Evolutionary conservation across 2,797 vertebrate genomes (phyloP).

Genomic region (Ctenosaura bakeri): DNA sequence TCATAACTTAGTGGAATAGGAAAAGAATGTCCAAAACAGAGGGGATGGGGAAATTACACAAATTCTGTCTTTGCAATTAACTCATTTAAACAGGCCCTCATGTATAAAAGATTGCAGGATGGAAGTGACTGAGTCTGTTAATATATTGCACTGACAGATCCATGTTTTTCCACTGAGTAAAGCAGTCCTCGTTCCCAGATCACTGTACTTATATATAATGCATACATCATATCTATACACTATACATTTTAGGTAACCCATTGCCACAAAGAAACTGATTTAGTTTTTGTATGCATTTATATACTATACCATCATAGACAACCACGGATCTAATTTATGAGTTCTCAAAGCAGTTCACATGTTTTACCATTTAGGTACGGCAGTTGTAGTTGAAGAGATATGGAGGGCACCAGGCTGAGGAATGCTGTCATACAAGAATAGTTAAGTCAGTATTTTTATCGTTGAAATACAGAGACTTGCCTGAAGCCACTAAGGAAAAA

Average conservation of each 20-base stretch:
- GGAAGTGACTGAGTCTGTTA: background rate
- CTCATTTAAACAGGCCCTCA: background rate
- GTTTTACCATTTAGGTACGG: background rate
- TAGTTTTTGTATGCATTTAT: too few species aligned
- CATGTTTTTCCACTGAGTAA: background rate
- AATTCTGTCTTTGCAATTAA: background rate
- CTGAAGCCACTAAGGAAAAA: background rate
- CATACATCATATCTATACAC: background rate
- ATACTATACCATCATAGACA: background rate
- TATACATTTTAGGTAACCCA: background rate
- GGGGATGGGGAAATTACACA: background rate
- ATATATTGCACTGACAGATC: background rate
- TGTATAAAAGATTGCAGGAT: background rate
- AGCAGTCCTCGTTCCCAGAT: background rate
- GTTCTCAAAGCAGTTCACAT: background rate
- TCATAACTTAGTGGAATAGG: constrained; percentile 22
- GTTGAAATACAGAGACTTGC: background rate
- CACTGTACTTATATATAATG: background rate
- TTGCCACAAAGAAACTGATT: too few species aligned
- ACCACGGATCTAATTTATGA: background rate
- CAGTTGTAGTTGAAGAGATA: background rate
- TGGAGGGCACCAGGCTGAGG: background rate
- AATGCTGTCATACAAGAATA: background rate
- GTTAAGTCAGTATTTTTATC: constrained; percentile 9
- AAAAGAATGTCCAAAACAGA: background rate